Evolutionary conservation across 1,140 invertebrate genomes (phyloP), one percentile per base, ranked within the genome.

Genomic region (Psix sp.): DNA sequence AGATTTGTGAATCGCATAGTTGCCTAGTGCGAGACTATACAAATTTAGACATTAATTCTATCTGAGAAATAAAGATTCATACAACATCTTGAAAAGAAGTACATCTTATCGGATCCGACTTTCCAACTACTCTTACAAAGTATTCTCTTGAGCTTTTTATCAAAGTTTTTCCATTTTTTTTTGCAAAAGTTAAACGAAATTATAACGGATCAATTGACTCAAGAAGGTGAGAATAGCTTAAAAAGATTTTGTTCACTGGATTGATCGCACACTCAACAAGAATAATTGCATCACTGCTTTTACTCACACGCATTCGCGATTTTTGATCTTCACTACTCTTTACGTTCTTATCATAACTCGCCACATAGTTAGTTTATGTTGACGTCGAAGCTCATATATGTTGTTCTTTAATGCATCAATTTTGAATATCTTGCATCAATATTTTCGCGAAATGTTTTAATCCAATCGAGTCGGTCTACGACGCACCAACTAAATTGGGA

Each of bases 161-260:
- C n/a, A n/a, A n/a, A n/a, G n/a, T n/a, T n/a, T n/a, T n/a, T n/a
- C n/a, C n/a, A n/a, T n/a, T n/a, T n/a, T n/a, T n/a, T n/a, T n/a
- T n/a, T n/a, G n/a, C n/a, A 31, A 24, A 11, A 40, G 21, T 54
- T 54, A 18, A 4, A 43, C 26, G 31, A 31, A 31, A 36, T 67
- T 45, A 63, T 77, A 66, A 68, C 36, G 60, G 49, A 74, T n/a
- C n/a, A n/a, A n/a, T 62, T 67, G 56, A 48, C 51, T 42, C 54
- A 33, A 73, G 71, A 84, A 86, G 84, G 83, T 86, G 84, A 86
- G 84, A 84, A 82, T 80, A 70, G 75, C 81, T 82, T 82, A 67
- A 56, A 68, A 79, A 48, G 77, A 40, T 77, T 76, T 77, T 78
- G 74, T 76, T 79, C 74, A 80, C 43, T 76, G 59, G 52, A 51